A percentile compares a stretch with the other conserved stretches of the same genome.
phyloP scores from a whole-genome alignment of 1,140 invertebrate genomes.

The Scaptomyza hsui region DNA sequence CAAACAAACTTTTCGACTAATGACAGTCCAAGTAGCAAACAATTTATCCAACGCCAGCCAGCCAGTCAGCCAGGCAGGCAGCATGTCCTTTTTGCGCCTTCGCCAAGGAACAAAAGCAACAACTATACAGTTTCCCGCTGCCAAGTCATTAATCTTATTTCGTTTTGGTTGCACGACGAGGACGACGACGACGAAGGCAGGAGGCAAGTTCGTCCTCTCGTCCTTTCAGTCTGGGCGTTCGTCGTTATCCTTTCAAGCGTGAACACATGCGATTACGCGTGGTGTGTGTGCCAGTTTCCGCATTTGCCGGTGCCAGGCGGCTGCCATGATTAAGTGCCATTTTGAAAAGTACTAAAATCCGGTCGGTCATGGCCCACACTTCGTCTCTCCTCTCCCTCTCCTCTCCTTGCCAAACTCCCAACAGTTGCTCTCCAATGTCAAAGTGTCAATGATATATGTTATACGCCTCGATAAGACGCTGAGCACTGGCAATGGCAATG shows the following conservation, averaged over 20 bases:
- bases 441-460: conserved; percentile 84
- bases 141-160: conserved; percentile 83
- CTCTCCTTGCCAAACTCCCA: too few relatives aligned
- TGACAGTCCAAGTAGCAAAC: conserved; percentile 83
- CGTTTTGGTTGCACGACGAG: conserved; percentile 61
- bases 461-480: conserved; percentile 78
- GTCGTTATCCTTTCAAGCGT: conserved; percentile 82
- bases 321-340: conserved; percentile 84
- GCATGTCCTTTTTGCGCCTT: conserved; percentile 48
- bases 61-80: too few relatives aligned
- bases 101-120: conserved; percentile 4
- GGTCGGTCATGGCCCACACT: conserved; percentile 73
- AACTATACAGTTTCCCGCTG: conserved; percentile 54
- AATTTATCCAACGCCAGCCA: conserved; percentile 76
- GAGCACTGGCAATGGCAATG: conserved; percentile 23
- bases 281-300: conserved; percentile 79
- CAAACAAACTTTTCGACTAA: conserved; percentile 83
- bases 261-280: conserved; percentile 83
- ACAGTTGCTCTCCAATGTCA: conserved; percentile 64
- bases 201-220: conserved; percentile 23
- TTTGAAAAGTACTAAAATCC: conserved; percentile 84
- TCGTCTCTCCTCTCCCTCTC: not conserved
- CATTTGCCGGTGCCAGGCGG: conserved; percentile 79
- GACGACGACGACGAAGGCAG: conserved; percentile 2
- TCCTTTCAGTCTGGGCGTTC: conserved; percentile 31